A percentile compares a stretch with the other conserved stretches of the same genome.
Evolutionary conservation across 2,797 vertebrate genomes (phyloP).

Genomic region (Hemitrygon akajei): DNA sequence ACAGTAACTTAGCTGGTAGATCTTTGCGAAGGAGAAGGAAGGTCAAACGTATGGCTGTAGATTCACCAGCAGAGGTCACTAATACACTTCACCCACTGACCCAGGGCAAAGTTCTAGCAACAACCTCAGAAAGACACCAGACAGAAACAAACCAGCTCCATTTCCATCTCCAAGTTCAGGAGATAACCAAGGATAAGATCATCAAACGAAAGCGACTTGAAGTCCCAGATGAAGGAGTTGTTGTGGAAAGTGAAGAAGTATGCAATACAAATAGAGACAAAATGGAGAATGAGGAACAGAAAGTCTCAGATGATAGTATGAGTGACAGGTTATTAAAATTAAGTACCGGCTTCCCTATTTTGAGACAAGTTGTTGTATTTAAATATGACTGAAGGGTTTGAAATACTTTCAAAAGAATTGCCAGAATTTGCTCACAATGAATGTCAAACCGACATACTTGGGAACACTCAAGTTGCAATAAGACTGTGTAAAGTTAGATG

Average conservation of each 20-base stretch:
- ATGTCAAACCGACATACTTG: constrained; percentile 30
- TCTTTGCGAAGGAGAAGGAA: constrained; percentile 82
- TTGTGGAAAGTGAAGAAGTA: constrained; percentile 82
- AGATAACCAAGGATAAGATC: constrained; percentile 71
- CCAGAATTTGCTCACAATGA: constrained; percentile 14
- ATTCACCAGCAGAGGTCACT: constrained; percentile 70
- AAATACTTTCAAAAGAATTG: constrained; percentile 36
- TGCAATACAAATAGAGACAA: constrained; percentile 74
- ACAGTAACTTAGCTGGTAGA: constrained; percentile 62
- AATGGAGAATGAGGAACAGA: constrained; percentile 93
- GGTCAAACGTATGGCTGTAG: constrained; percentile 94
- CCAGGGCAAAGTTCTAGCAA: constrained; percentile 63
- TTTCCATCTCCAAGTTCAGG: constrained; percentile 53
- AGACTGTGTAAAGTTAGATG: constrained; percentile 7
- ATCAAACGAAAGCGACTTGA: constrained; percentile 85
- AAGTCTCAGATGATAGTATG: constrained; percentile 95
- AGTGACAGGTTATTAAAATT: constrained; percentile 86
- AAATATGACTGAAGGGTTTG: constrained; percentile 36
- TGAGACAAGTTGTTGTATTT: constrained; percentile 33
- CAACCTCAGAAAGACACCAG: constrained; percentile 53
- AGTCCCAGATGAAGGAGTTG: constrained; percentile 80
- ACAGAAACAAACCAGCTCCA: constrained; percentile 39
- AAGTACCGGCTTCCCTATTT: constrained; percentile 19
- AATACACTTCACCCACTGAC: constrained; percentile 64
- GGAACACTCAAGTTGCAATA: constrained; percentile 31